Conservation (phyloP, 2,797 vertebrate species). For the Potorous gilbertii region DNA sequence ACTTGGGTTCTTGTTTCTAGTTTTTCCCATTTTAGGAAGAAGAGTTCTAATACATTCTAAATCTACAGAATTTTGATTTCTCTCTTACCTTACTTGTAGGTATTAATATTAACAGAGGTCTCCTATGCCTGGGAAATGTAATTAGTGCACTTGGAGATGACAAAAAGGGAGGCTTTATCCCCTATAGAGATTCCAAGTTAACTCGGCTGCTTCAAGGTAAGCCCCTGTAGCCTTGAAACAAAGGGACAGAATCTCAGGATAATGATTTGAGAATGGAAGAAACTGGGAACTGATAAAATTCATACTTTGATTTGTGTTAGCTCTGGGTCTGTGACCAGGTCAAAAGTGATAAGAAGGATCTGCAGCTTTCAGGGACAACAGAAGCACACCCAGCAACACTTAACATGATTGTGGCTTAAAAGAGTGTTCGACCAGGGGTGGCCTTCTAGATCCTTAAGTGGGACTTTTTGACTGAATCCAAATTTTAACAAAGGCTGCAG, state of each 20-base stretch:
- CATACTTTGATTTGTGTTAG: constrained; percentile 28
- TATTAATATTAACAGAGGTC: constrained; percentile 97
- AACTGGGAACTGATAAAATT: constrained; percentile 7
- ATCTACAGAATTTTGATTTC: constrained; percentile 56
- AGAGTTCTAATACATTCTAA: constrained; percentile 1
- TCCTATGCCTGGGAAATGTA: constrained; percentile 94
- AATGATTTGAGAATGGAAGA: constrained; percentile 49
- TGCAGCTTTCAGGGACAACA: constrained; percentile 45
- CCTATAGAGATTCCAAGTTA: constrained; percentile 94
- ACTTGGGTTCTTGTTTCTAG: neutral
- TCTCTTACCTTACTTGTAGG: constrained; percentile 84
- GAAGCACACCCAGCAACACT: constrained; percentile 39
- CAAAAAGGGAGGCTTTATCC: constrained; percentile 91
- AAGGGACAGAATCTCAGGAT: constrained; percentile 43
- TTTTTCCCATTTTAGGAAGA: constrained; percentile 49
- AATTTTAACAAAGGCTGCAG: no score
- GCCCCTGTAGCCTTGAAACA: constrained; percentile 49
- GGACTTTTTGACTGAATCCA: no score
- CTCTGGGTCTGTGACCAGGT: constrained; percentile 45
- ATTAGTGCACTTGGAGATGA: constrained; percentile 93
- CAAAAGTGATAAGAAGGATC: constrained; percentile 38
- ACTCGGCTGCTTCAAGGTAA: constrained; percentile 93
- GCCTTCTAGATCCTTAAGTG: no score
- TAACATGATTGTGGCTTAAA: constrained; percentile 51
- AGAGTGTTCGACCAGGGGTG: constrained; percentile 43